Conservation (phyloP, 2,888 invertebrate species). For the Aradus depressus region DNA sequence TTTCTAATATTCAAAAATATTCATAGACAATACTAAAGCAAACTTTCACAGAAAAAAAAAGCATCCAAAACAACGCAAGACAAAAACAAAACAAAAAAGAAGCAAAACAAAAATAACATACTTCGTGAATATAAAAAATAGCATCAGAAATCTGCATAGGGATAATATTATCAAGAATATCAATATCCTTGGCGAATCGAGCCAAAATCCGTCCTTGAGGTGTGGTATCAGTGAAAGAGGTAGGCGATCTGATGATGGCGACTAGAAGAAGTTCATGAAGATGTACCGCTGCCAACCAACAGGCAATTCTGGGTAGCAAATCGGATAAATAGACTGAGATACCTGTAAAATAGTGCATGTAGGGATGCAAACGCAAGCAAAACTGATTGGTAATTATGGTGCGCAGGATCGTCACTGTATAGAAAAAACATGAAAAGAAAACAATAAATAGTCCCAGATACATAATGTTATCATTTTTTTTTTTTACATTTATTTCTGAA, state of each 20-base stretch:
- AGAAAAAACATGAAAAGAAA: no score
- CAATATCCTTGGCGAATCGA: slow-evolving; percentile 64
- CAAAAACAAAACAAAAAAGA: slow-evolving; percentile 1
- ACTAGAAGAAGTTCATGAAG: slow-evolving; percentile 39
- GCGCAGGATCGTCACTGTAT: no score
- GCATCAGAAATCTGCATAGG: slow-evolving; percentile 11
- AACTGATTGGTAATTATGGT: no score
- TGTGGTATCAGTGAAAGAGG: slow-evolving; percentile 68
- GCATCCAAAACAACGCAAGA: neutral
- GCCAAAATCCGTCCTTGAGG: slow-evolving; percentile 67
- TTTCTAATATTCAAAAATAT: no score
- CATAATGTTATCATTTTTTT: no score
- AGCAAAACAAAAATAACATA: neutral
- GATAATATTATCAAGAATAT: slow-evolving; percentile 46
- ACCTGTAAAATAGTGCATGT: no score
- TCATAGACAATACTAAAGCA: no score
- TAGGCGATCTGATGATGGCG: slow-evolving; percentile 44
- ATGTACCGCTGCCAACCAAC: slow-evolving; percentile 51
- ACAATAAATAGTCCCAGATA: no score
- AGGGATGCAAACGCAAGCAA: no score
- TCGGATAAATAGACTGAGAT: slow-evolving; percentile 53
- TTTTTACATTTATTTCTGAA: no score
- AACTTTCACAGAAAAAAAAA: slow-evolving; percentile 2
- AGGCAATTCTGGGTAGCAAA: slow-evolving; percentile 55
- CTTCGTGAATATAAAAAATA: neutral